These are phyloP conservation scores for Acrocephalus scirpaceus DNA, from an alignment of 2,797 vertebrate genomes.

Conservation along the genomic window DNA sequence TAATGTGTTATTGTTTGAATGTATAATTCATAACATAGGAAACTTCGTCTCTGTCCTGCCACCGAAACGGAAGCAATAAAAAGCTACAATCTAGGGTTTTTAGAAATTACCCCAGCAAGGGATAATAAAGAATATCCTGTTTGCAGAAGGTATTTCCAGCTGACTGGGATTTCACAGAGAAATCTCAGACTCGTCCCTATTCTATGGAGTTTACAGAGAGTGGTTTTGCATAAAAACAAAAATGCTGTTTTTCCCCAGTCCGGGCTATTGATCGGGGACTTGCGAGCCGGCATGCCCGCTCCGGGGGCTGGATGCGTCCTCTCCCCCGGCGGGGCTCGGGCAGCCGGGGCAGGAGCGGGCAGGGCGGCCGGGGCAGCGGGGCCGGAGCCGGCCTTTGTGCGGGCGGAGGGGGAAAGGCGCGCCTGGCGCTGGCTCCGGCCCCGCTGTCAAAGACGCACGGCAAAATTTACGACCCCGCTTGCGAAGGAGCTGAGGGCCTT, in stretches of 20 bases:
- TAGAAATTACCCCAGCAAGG: conserved; percentile 25
- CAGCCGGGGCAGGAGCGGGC: background rate
- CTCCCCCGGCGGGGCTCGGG: no score
- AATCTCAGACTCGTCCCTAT: background rate
- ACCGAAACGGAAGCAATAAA: conserved; percentile 71
- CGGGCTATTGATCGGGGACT: background rate
- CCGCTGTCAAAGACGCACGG: conserved; percentile 72
- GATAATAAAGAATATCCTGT: conserved; percentile 56
- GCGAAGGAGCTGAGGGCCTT: conserved; percentile 74
- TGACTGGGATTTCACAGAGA: background rate
- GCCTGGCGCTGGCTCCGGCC: background rate
- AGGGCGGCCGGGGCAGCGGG: background rate
- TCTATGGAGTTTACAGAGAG: background rate
- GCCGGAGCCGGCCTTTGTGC: conserved; percentile 23
- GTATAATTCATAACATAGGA: conserved; percentile 81
- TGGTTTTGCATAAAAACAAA: background rate
- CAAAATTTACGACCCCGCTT: conserved; percentile 76
- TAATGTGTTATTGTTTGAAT: conserved; percentile 84
- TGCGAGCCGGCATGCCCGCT: background rate
- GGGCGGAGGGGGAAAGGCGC: background rate
- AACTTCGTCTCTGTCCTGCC: conserved; percentile 78
- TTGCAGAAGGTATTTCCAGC: conserved; percentile 47
- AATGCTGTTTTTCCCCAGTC: background rate
- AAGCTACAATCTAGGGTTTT: conserved; percentile 32
- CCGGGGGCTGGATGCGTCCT: background rate